Percentiles rank a stretch among this genome's conserved stretches.
Conservation (phyloP, 2,888 invertebrate genomes). For the Ischnus inquisitorius region DNA sequence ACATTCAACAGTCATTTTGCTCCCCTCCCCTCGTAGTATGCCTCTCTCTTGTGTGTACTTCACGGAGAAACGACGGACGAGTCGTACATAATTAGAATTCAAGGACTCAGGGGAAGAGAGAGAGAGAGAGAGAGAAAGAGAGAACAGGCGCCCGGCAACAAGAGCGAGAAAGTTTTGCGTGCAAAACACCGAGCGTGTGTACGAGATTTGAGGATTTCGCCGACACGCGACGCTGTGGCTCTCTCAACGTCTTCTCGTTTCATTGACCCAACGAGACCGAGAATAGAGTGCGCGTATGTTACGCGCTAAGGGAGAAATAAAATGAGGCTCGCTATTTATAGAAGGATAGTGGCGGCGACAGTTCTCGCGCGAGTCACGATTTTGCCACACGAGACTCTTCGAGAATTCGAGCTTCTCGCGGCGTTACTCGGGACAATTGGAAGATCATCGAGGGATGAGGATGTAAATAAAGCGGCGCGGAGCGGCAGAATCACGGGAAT, state of each 20-base stretch:
- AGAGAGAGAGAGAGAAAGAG: conserved; percentile 42
- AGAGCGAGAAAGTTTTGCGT: conserved; percentile 50
- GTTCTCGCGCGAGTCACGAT: conserved; percentile 32
- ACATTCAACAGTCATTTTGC: conserved; percentile 25
- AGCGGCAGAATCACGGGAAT: no score
- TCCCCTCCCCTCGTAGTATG: no score
- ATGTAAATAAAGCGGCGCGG: not conserved
- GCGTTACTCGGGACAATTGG: conserved; percentile 4
- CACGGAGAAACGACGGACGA: not conserved
- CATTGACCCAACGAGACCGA: conserved; percentile 86
- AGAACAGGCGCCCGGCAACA: not conserved
- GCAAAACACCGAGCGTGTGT: conserved; percentile 24
- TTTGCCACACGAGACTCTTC: conserved; percentile 43
- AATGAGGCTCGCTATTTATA: conserved; percentile 64
- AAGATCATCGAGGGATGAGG: not conserved
- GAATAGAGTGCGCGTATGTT: conserved; percentile 74
- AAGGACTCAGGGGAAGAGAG: conserved; percentile 61
- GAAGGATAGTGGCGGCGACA: conserved; percentile 25
- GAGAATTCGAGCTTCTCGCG: conserved; percentile 36
- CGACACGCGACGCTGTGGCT: conserved; percentile 23
- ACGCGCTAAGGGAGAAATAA: conserved; percentile 59
- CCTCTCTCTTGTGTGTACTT: not conserved
- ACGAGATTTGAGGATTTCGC: conserved; percentile 59
- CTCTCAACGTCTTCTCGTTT: conserved; percentile 69
- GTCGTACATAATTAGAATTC: conserved; percentile 62